Evolutionary conservation across 2,113 vertebrate genomes (phyloP), one percentile per base, ranked within the genome.

Genomic region (Neofelis nebulosa): DNA sequence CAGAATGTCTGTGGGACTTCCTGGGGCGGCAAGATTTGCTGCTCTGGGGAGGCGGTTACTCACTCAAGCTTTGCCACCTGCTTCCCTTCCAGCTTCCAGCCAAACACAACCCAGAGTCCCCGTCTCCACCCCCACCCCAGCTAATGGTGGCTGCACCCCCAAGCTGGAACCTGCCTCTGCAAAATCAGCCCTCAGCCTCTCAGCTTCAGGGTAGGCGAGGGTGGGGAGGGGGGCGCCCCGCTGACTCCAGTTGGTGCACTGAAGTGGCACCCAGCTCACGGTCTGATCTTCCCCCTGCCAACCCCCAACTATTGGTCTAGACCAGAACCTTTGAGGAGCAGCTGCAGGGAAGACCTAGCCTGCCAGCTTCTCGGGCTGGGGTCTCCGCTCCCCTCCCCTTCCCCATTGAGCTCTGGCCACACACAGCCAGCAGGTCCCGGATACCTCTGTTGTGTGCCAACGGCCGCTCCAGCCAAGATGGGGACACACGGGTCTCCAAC

Each of bases 51-150:
- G 83, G 93, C 74, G 41, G 95, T 95, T 97, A 96, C 97, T 96
- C 96, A 86, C 92, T 85, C 63, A 5, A 93, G 93, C 91, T 61
- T 78, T 73, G 95, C 97, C 94, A 91, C 95, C 97, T 96, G 97
- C 97, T 97, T 96, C 82, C 85, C 95, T 93, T 68, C 93, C 81
- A 41, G 89, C 76, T 85, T 81, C 85, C 91, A 27, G 83, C 21
- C 65, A 69, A 94, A 38, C 88, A 38, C 81, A 63, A 74, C 76
- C 33, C 94, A 21, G 55, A 83, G 92, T 73, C 96, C 76, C 63
- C 71, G 9, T 33, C 81, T 73, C 94, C 89, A 89, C 91, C 81
- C 92, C 87, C 83, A 61, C n/a, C 33, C 69, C 71, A 15, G 93
- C 83, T 91, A 27, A 45, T 27, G 52, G 83, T 55, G 12, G 95